Base-by-base conservation (phyloP, 2,888 invertebrate genomes). In the Nomada goodeniana region DNA sequence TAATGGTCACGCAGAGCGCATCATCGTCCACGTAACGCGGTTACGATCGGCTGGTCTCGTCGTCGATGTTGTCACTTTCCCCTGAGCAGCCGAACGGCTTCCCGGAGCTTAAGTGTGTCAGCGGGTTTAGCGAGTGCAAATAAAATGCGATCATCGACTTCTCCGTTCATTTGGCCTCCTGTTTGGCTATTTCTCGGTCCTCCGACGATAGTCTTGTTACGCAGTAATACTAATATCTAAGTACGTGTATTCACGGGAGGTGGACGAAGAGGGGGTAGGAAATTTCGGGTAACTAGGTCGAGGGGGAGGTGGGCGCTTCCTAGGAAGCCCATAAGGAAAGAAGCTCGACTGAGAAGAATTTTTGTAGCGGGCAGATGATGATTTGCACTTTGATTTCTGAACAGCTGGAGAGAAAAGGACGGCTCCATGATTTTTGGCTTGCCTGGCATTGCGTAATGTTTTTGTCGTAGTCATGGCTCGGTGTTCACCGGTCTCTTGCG, bases 21-120 rank as follows among this genome's bases (percentile, higher is more conserved):
- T 88, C 84, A 83, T 83, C 82, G 74, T 47, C 87, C 86, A 88
- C 88, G 88, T 90, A 90, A 90, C 86, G 63, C 83, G 82, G 86
- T 89, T 89, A 90, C 89, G 88, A 90, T 88, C 86, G 82, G 76
- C 82, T 74, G 82, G 83, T 64, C 82, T 75, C 79, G 85, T 72
- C 78, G 86, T 53, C 80, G 64, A 82, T 86, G 83, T 87, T 86
- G 89, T 91, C 89, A 92, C 91, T 91, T 92, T 92, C 92, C 88
- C 90, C 87, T 78, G 79, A 64, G 57, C 57, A 60, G 70, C 60
- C 71, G 73, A 82, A 23, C 57, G 76, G 84, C 77, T 89, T 82
- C 79, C 83, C 86, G 84, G 64, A 68, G 80, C 52, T 80, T 73
- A 91, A 91, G 91, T 91, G 87, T 91, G 91, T 90, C 92, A 92